phyloP scores from a whole-genome alignment of 2,888 invertebrate species.

The Phortica okadai region DNA sequence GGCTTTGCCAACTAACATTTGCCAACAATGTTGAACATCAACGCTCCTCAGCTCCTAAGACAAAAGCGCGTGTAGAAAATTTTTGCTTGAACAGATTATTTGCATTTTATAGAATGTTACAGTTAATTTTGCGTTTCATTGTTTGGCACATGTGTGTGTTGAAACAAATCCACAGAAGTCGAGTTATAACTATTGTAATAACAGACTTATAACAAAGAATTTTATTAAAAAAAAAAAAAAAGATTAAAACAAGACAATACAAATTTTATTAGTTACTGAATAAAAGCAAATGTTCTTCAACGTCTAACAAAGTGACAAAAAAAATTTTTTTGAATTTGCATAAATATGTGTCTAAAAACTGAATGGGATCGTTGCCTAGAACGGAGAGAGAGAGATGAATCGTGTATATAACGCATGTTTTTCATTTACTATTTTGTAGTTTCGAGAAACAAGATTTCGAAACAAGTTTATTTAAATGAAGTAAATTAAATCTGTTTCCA shows the following conservation, averaged over 20 bases:
- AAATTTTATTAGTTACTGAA: no score
- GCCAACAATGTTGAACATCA: background rate
- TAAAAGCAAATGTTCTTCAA: no score
- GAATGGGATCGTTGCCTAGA: background rate
- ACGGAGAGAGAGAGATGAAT: background rate
- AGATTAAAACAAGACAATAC: constrained; percentile 10
- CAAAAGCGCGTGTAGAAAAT: no score
- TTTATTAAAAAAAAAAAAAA: background rate
- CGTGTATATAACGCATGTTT: background rate
- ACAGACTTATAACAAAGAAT: background rate
- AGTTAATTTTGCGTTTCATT: constrained; percentile 52
- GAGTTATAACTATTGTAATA: background rate
- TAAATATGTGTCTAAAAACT: constrained; percentile 51
- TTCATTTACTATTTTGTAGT: background rate
- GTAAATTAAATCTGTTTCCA: background rate
- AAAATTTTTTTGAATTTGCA: constrained; percentile 51
- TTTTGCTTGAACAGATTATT: background rate
- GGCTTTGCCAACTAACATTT: background rate
- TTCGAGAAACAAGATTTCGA: constrained; percentile 39
- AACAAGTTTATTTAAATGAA: constrained; percentile 44
- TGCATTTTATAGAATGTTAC: constrained; percentile 42
- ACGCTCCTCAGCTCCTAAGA: no score
- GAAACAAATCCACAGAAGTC: background rate
- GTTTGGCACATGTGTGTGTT: constrained; percentile 27
- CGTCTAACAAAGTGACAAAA: background rate